phyloP scores from a whole-genome alignment of 2,113 vertebrate species.

The Microcebus griseorufus region DNA sequence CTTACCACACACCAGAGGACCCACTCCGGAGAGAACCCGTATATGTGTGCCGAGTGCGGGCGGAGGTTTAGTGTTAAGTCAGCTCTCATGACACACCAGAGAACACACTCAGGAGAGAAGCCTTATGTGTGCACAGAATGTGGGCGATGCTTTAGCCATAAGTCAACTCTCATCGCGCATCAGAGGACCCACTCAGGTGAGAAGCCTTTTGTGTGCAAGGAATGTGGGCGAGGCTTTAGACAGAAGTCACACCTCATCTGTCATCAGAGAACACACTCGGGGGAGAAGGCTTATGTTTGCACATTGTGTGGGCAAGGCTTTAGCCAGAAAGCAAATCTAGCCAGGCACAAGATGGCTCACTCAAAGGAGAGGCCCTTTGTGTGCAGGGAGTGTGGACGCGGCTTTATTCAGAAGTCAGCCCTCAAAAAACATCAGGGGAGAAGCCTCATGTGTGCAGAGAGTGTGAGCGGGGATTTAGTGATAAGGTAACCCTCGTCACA shows the following conservation, averaged over 20 bases:
- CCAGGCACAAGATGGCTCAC: slow-evolving; percentile 22
- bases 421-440: neutral
- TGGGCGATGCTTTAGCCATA: slow-evolving; percentile 41
- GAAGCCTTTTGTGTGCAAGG: slow-evolving; percentile 27
- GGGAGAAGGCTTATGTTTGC: slow-evolving; percentile 39
- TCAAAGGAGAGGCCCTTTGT: slow-evolving; percentile 13
- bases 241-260: slow-evolving; percentile 21
- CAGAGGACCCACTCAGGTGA: slow-evolving; percentile 52
- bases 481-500: neutral
- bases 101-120: slow-evolving; percentile 56
- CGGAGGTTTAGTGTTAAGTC: neutral
- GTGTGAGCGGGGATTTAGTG: neutral
- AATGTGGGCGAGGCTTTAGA: slow-evolving; percentile 46
- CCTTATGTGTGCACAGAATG: slow-evolving; percentile 4
- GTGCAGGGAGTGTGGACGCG: neutral
- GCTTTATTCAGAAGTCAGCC: neutral
- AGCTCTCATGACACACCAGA: slow-evolving; percentile 8
- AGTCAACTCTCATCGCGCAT: slow-evolving; percentile 31
- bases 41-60: neutral
- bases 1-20: neutral
- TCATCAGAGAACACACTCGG: slow-evolving; percentile 50
- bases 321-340: slow-evolving; percentile 22
- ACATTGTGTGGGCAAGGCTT: slow-evolving; percentile 47
- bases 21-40: neutral
- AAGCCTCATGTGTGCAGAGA: neutral